Conservation (phyloP, 2,888 invertebrate genomes). For the Steinernema scapterisci region DNA sequence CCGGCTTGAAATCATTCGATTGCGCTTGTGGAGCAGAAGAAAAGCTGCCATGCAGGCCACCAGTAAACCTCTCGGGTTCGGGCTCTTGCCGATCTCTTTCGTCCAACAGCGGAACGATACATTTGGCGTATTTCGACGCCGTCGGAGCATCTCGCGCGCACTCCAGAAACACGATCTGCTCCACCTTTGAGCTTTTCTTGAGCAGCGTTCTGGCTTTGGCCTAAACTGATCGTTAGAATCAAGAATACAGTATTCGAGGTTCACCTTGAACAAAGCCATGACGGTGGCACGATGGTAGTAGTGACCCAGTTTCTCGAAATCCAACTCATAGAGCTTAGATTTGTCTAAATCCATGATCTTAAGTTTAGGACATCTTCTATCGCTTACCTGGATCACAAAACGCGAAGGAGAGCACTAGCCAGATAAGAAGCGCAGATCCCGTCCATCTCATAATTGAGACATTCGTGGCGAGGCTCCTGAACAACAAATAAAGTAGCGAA, state of each 20-base stretch:
- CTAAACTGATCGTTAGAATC: slow-evolving; percentile 11
- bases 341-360: no score
- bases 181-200: slow-evolving; percentile 1
- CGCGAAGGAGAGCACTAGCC: no score
- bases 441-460: slow-evolving; percentile 22
- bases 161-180: neutral
- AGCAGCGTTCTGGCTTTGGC: slow-evolving; percentile 32
- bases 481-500: neutral
- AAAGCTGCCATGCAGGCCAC: neutral
- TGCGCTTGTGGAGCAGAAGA: no score
- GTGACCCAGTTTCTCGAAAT: slow-evolving; percentile 7
- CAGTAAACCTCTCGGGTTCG: neutral
- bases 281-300: slow-evolving; percentile 18
- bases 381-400: neutral
- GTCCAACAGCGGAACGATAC: slow-evolving; percentile 22
- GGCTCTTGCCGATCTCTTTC: neutral
- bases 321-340: neutral
- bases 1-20: no score
- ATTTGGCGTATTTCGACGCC: neutral
- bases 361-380: no score
- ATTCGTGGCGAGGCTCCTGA: neutral
- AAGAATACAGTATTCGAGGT: no score
- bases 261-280: slow-evolving; percentile 13
- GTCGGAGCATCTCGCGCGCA: neutral
- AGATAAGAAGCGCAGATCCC: neutral